Conservation (phyloP, 2,113 vertebrate species). For the Macaca fascicularis region T2T-MFA8v1.1 NC_088380.1:169979001-169979500, state of each 20-base stretch:
- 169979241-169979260: conserved; percentile 1
- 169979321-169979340: not conserved
- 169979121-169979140: not conserved
- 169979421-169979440: conserved; percentile 14
- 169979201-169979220: not conserved
- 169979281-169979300: not conserved
- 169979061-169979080: not conserved
- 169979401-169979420: conserved; percentile 38
- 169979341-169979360: not conserved
- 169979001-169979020: conserved; percentile 1
- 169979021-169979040: conserved; percentile 7
- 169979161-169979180: not conserved
- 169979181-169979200: conserved; percentile 5
- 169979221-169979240: not conserved
- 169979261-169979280: not conserved
- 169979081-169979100: not conserved
- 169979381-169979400: conserved; percentile 42
- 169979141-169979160: not conserved
- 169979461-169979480: not conserved
- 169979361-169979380: conserved; percentile 21
- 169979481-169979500: not conserved
- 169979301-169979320: conserved; percentile 22
- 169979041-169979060: not conserved
- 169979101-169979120: not conserved
- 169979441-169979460: not conserved